phyloP scores from a whole-genome alignment of 2,113 vertebrate genomes.

The Podilymbus podiceps region DNA sequence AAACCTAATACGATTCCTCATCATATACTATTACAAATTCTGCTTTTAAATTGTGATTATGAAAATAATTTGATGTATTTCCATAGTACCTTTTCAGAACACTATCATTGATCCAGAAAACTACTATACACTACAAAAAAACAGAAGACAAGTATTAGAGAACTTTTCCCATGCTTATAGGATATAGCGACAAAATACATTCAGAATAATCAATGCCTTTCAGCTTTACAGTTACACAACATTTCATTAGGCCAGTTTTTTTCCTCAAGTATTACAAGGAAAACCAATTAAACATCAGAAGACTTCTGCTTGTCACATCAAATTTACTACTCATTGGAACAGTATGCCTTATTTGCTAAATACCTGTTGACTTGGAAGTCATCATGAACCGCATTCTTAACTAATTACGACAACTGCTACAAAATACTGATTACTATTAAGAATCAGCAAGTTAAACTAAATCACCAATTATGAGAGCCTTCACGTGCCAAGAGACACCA shows the following conservation, averaged over 20 bases:
- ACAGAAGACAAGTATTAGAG: not conserved
- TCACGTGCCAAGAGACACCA: not conserved
- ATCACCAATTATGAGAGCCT: not conserved
- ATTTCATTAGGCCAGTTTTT: not conserved
- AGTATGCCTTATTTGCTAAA: not conserved
- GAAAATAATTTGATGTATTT: not conserved
- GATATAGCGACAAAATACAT: not conserved
- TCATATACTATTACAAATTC: not conserved
- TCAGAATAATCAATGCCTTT: not conserved
- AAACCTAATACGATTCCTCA: not conserved
- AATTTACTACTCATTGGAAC: not conserved
- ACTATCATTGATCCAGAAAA: not conserved
- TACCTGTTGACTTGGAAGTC: not conserved
- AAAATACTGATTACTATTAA: slow-evolving; percentile 13
- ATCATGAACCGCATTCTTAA: slow-evolving; percentile 16
- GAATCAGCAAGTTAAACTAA: not conserved
- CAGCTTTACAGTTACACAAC: not conserved
- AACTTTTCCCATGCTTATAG: not conserved
- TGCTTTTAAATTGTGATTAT: not conserved
- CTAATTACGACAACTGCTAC: slow-evolving; percentile 11
- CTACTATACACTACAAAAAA: not conserved
- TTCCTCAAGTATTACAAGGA: not conserved
- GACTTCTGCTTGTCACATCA: slow-evolving; percentile 8
- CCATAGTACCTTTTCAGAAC: not conserved
- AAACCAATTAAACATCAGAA: slow-evolving; percentile 44